These are phyloP conservation scores for Archocentrus centrarchus DNA, from an alignment of 2,113 vertebrate species.

Conservation along the genomic window DNA sequence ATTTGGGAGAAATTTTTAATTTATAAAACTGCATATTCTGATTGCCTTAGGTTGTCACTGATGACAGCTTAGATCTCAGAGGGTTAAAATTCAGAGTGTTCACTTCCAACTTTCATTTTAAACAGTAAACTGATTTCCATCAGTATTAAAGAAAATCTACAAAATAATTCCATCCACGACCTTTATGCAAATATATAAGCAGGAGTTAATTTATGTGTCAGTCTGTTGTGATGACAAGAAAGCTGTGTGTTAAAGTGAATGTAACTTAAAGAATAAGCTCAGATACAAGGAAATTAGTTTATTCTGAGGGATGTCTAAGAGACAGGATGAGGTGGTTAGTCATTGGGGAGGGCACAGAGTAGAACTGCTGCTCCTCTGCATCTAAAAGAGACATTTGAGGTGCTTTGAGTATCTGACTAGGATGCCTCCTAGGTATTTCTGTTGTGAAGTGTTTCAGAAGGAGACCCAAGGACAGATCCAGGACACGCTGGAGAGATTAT, in stretches of 20 bases:
- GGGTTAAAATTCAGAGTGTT: background rate
- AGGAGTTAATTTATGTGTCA: background rate
- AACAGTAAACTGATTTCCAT: background rate
- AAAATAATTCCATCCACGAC: background rate
- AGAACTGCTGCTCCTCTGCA: background rate
- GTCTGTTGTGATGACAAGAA: background rate
- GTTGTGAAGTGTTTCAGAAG: background rate
- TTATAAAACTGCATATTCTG: background rate
- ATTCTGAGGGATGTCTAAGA: background rate
- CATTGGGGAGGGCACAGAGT: background rate
- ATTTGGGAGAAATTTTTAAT: background rate
- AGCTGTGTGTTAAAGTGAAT: background rate
- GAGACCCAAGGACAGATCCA: background rate
- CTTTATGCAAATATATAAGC: background rate
- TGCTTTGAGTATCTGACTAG: no score
- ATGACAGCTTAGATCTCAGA: background rate
- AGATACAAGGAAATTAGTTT: background rate
- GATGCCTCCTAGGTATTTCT: background rate
- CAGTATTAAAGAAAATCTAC: background rate
- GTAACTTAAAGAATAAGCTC: background rate
- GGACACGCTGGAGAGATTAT: background rate
- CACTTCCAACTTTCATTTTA: background rate
- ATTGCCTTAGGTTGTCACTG: background rate
- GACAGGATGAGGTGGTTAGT: background rate
- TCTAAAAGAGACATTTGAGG: background rate